A percentile compares a stretch with the other conserved stretches of the same genome.
phyloP scores from a whole-genome alignment of 2,797 vertebrate species.

The Leptoclinus maculatus region DNA sequence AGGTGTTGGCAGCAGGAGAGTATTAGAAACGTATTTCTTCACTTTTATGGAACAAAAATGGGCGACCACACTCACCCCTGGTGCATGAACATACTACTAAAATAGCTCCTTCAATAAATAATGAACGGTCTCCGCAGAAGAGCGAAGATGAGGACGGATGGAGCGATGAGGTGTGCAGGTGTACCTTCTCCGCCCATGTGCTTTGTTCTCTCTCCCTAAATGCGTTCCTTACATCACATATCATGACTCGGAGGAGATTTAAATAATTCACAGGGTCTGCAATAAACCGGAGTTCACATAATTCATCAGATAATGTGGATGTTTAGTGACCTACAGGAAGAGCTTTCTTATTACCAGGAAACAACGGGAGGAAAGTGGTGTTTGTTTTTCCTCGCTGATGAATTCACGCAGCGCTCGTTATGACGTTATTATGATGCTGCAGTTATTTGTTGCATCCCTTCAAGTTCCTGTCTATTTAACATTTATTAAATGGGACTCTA shows the following conservation, averaged over 20 bases:
- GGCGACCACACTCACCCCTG: neutral
- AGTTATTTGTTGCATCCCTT: no score
- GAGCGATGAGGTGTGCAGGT: neutral
- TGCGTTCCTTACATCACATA: neutral
- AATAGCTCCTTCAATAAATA: constrained; percentile 35
- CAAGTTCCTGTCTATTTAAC: no score
- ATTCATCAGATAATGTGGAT: constrained; percentile 18
- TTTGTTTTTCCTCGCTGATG: no score
- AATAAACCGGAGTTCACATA: constrained; percentile 14
- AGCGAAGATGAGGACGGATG: neutral
- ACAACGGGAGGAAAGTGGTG: neutral
- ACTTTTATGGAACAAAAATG: constrained; percentile 5
- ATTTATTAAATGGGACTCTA: no score
- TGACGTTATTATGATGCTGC: no score
- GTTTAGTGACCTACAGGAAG: constrained; percentile 1
- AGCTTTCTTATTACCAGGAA: neutral
- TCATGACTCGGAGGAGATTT: constrained; percentile 1
- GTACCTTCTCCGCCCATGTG: neutral
- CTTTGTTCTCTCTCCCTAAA: neutral
- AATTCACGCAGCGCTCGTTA: no score
- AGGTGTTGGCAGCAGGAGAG: constrained; percentile 36
- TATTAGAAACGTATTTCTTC: neutral
- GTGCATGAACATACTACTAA: constrained; percentile 3
- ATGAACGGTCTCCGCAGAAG: constrained; percentile 3
- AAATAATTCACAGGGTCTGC: constrained; percentile 19